Percentiles rank a stretch among this genome's conserved stretches.
Conservation (phyloP, 1,140 invertebrate species). For the Penaeus indicus region DNA sequence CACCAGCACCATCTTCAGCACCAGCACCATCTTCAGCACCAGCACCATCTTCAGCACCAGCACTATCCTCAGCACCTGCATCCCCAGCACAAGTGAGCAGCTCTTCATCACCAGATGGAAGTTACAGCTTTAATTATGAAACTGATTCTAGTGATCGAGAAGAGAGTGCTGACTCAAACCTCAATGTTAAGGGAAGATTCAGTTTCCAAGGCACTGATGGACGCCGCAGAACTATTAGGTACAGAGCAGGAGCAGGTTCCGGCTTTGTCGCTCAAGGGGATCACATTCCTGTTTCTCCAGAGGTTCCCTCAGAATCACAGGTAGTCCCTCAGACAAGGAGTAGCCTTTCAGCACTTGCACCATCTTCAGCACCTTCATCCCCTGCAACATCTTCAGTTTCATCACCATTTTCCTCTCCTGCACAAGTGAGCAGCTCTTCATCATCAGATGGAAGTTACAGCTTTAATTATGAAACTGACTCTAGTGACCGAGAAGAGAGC, state of each 20-base stretch:
- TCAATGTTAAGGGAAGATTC: too few relatives aligned
- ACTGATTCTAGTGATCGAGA: constrained; percentile 63
- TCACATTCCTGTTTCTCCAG: neutral
- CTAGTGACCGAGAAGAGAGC: constrained; percentile 45
- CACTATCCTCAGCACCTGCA: too few relatives aligned
- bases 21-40: too few relatives aligned
- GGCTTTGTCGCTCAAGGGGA: too few relatives aligned
- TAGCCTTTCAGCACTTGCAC: neutral
- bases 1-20: too few relatives aligned
- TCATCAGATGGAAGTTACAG: constrained; percentile 42
- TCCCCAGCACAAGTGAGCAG: too few relatives aligned
- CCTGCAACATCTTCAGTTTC: too few relatives aligned
- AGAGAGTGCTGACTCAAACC: constrained; percentile 24
- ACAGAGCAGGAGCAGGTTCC: too few relatives aligned
- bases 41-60: too few relatives aligned
- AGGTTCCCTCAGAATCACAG: neutral
- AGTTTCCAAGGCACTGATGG: too few relatives aligned
- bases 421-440: neutral
- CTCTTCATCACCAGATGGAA: constrained; percentile 32
- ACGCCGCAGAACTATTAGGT: too few relatives aligned
- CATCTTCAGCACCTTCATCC: neutral
- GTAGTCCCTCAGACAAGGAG: neutral
- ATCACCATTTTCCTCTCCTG: too few relatives aligned
- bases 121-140: constrained; percentile 49
- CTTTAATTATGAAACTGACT: constrained; percentile 63